Base-by-base conservation (phyloP, 2,113 vertebrate species). In the Meleagris gallopavo region DNA sequence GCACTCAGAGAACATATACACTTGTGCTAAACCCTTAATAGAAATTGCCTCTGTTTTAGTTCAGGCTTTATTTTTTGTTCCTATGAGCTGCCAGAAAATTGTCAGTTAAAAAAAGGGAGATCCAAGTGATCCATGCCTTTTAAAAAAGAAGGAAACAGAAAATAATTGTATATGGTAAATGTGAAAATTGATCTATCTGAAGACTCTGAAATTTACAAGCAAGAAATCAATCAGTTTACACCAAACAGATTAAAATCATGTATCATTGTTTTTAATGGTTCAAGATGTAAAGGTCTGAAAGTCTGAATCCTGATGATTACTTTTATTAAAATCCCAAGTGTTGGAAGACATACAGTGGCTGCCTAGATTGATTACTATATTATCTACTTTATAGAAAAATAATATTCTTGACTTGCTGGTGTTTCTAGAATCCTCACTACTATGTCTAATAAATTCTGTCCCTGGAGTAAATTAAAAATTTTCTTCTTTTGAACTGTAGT, bases 181-280 rank as follows among this genome's bases (percentile, higher is more conserved):
- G 83, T 97, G 89, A 96, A 97, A 97, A 97, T 98, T 96, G 97
- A 96, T 90, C 96, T 96, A 91, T 81, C 88, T 94, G 86, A 95
- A 91, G 91, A 97, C 75, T 95, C 78, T 97, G 95, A 87, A 85
- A 84, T 97, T 96, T 97, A 96, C 92, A 96, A 97, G 89, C 79
- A 93, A 94, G 87, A 96, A 97, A 98, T 98, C 86, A 96, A 97
- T 97, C 92, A 71, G 65, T 96, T 96, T 97, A 95, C 93, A 97
- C 94, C 92, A 94, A 95, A 88, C 64, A 97, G 95, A 97, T 97
- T 97, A 97, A 97, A 97, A 97, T 92, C 15, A 65, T 97, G 90
- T 92, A 86, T 97, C 97, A 97, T 95, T 97, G 96, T 96, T 98
- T 96, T 96, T 97, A 96, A 97, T 96, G 92, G 84, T 79, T 97